Evolutionary conservation across 2,113 vertebrate species (phyloP), one percentile per base, ranked within the genome.

Genomic region (Triplophysa tibetana): DNA sequence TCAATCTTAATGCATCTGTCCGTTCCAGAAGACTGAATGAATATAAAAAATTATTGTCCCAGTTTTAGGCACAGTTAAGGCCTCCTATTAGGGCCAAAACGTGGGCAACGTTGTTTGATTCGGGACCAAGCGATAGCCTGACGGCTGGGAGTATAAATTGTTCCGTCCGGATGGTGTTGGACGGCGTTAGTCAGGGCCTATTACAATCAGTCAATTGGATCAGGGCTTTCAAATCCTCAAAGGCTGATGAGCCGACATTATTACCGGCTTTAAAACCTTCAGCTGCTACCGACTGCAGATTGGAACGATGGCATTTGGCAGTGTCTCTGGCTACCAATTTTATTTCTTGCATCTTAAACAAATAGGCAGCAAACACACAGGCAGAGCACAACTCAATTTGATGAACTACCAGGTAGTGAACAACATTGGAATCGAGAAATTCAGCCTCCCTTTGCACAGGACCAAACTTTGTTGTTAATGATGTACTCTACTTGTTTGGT

Each of bases 131-230:
- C 50, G 56, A 21, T 60, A 38, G 50, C 41, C 70, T 81, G 61
- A 62, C 12, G 29, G 24, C 26, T 9, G 23, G 58, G 77, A 33
- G 80, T 61, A 77, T 67, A 45, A 77, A 82, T 78, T 77, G 68
- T 74, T 23, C 50, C n/a, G 58, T 19, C 56, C 50, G 62, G 76
- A 75, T 43, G 16, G 29, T 61, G 43, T 58, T 80, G 80, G 68
- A 70, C 29, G 66, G 12, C n/a, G 26, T 82, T 75, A 66, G 60
- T 75, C 82, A 80, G 73, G 24, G 70, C 77, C 83, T 79, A 86
- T 86, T 83, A 81, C 74, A 45, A 82, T 82, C 73, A 77, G 75
- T 86, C 82, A 79, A 58, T 70, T 66, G 41, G 64, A 79, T 79
- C 52, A 65, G 61, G 13, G 45, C 82, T 68, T 61, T 58, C 58